These are phyloP conservation scores for Sardinella longiceps DNA, from an alignment of 2,797 vertebrate genomes.

Conservation along the genomic window DNA sequence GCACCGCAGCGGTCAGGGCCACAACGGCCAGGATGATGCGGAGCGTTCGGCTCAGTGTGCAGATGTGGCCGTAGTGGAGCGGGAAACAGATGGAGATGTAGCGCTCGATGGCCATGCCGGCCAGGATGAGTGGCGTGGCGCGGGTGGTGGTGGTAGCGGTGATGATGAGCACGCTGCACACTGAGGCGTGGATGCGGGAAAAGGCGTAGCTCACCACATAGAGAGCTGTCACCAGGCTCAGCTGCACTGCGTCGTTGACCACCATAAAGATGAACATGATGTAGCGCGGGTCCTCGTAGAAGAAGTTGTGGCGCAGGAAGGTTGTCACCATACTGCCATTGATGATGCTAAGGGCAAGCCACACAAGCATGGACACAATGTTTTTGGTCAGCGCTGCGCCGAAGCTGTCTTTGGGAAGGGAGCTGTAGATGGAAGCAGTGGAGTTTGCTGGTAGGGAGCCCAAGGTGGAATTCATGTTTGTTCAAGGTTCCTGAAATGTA, in stretches of 20 bases:
- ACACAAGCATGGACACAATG: constrained; percentile 75
- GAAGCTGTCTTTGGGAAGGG: constrained; percentile 67
- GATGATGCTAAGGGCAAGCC: constrained; percentile 72
- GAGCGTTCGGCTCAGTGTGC: constrained; percentile 70
- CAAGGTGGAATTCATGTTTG: constrained; percentile 60
- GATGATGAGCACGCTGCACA: constrained; percentile 75
- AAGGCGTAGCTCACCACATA: constrained; percentile 79
- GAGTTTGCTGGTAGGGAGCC: constrained; percentile 51
- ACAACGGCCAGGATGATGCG: constrained; percentile 66
- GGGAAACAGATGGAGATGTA: constrained; percentile 79
- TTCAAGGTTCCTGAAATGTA: constrained; percentile 9
- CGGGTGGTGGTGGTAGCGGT: constrained; percentile 73
- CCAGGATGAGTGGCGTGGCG: constrained; percentile 78
- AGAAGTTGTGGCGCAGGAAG: constrained; percentile 71
- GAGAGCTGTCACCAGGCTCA: constrained; percentile 73
- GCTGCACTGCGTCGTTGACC: constrained; percentile 77
- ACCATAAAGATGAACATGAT: constrained; percentile 83
- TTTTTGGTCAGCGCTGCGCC: constrained; percentile 72
- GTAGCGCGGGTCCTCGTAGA: constrained; percentile 80
- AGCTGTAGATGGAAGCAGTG: constrained; percentile 42
- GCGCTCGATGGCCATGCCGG: constrained; percentile 78
- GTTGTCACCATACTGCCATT: constrained; percentile 79
- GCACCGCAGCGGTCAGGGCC: constrained; percentile 61
- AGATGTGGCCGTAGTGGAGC: constrained; percentile 71
- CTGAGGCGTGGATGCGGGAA: constrained; percentile 68